A percentile compares a stretch with the other conserved stretches of the same genome.
Conservation (phyloP, 2,888 invertebrate genomes). For the Dascillus cervinus region DNA sequence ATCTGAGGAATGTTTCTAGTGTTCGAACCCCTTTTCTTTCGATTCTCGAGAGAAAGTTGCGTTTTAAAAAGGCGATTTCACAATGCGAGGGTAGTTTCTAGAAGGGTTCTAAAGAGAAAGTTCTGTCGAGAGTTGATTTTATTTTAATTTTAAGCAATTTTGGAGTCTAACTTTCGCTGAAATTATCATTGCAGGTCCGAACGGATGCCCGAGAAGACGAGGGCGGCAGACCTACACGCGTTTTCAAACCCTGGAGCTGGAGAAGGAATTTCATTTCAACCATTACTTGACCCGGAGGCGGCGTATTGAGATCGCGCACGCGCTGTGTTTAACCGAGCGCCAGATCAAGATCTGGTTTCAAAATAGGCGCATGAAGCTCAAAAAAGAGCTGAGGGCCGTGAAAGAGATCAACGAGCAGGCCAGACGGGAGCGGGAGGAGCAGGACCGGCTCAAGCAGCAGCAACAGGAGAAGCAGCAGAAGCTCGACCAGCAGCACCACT, state of each 20-base stretch:
- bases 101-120: too few species aligned
- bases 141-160: slow-evolving; percentile 1
- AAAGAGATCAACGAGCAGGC: slow-evolving; percentile 95
- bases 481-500: slow-evolving; percentile 54
- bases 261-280: slow-evolving; percentile 98
- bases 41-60: too few species aligned
- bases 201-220: slow-evolving; percentile 87
- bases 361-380: slow-evolving; percentile 93
- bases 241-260: slow-evolving; percentile 95
- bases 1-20: too few species aligned
- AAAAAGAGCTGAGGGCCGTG: slow-evolving; percentile 89
- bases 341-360: slow-evolving; percentile 98
- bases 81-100: not conserved
- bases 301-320: slow-evolving; percentile 95
- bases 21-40: too few species aligned
- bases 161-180: slow-evolving; percentile 23
- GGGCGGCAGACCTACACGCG: slow-evolving; percentile 97
- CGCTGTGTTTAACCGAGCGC: slow-evolving; percentile 89
- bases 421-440: slow-evolving; percentile 81
- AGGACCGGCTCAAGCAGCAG: slow-evolving; percentile 85
- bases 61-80: slow-evolving; percentile 4
- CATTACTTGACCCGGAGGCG: slow-evolving; percentile 93
- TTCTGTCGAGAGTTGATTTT: too few species aligned
- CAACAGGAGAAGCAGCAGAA: slow-evolving; percentile 82
- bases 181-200: slow-evolving; percentile 75